phyloP scores from a whole-genome alignment of 2,113 vertebrate genomes.

The Triplophysa siluroides region DNA sequence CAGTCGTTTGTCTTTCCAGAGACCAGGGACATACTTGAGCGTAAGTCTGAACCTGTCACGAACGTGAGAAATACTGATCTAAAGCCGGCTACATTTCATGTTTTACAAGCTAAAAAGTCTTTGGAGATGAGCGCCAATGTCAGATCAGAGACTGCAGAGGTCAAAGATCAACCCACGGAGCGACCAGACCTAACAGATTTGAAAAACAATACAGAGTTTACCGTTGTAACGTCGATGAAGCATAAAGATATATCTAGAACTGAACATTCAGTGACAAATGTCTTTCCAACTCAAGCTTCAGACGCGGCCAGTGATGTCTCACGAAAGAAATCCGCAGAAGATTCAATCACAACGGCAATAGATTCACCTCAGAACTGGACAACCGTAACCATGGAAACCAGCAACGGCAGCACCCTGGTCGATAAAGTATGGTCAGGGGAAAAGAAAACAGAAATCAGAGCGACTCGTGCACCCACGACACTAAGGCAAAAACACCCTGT shows the following conservation, averaged over 20 bases:
- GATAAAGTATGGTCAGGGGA: neutral
- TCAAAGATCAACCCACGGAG: conserved; percentile 16
- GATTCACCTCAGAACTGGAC: conserved; percentile 1
- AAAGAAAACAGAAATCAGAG: conserved; percentile 5
- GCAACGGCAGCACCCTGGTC: neutral
- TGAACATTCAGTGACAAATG: neutral
- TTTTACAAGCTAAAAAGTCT: neutral
- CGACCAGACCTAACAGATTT: neutral
- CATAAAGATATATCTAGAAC: neutral
- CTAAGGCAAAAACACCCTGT: neutral
- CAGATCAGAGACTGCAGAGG: neutral
- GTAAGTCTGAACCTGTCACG: neutral
- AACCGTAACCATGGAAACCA: conserved; percentile 10
- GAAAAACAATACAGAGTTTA: neutral
- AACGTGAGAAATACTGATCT: neutral
- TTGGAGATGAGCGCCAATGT: neutral
- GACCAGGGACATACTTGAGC: neutral
- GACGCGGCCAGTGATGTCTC: neutral
- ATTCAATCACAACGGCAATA: neutral
- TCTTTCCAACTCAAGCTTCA: neutral
- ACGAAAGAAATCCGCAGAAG: neutral
- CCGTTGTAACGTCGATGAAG: neutral
- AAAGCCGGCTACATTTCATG: neutral
- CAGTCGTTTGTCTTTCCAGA: neutral
- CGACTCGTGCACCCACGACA: conserved; percentile 3